Base-by-base conservation (phyloP, 2,888 invertebrate species). In the Leptodirus hochenwartii region DNA sequence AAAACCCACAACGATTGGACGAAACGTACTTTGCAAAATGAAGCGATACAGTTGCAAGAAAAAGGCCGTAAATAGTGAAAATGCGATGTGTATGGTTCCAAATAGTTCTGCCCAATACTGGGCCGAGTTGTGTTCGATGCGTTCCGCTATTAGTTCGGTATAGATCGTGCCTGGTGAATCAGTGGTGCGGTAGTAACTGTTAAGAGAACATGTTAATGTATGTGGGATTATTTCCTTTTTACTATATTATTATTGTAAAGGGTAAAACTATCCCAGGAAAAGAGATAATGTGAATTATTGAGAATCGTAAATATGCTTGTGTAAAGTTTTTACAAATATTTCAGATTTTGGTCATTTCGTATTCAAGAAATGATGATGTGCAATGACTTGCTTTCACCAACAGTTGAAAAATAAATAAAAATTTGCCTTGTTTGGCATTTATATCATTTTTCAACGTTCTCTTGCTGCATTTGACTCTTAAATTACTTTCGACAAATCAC, bases 41-140 rank as follows among this genome's bases (percentile, higher is more conserved):
- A 70, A 66, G 34, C 65, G 59, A 33, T 23, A 56, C 1, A 65
- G 43, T 43, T 73, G 73, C 16, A 74, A 50, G 20, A 72, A 41
- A 41, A 73, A 69, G 3, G 68, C 57, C 2, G 67, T 65, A 4
- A 67, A 41, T 41, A 72, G 71, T 1, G 69, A 60, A 5, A 65
- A 54, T 15, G 58, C 64, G 28, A 74, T 64, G 42, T 73, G 67
- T 13, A 70, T 44, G 2, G 62, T 58, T 1, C 71, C 72, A 42
- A 72, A 73, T 35, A 71, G 53, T 42, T 73, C 70, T 0, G 72
- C 71, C 71, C 73, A 74, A 44, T 72, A 72, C 41, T 60, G 58
- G 0, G 64, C 69, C 2, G 69, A 66, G 35, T 61, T 61, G 27
- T 55, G 50, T 32, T 67, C 67, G 1, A 68, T 64, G 40, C 61